phyloP scores from a whole-genome alignment of 2,888 invertebrate species.

The Monopis laevigella region DNA sequence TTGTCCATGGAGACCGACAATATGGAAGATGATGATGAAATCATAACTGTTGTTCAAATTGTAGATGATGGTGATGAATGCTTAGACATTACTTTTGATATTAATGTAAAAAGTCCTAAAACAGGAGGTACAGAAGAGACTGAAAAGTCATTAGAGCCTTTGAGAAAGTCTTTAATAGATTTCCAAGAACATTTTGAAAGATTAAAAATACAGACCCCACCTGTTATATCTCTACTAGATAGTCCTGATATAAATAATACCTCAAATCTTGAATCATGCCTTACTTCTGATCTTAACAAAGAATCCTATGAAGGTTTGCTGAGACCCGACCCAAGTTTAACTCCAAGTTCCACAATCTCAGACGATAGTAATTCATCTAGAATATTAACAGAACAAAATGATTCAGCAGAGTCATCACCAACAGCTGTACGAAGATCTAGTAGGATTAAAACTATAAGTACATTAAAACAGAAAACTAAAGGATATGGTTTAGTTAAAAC shows the following conservation, averaged over 20 bases:
- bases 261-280: not conserved
- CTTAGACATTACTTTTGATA: constrained; percentile 46
- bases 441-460: constrained; percentile 79
- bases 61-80: constrained; percentile 45
- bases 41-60: constrained; percentile 60
- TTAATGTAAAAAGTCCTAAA: constrained; percentile 46
- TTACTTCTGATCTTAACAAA: not conserved
- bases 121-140: constrained; percentile 18
- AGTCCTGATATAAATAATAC: not conserved
- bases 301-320: constrained; percentile 18
- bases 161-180: constrained; percentile 27
- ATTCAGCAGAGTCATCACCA: constrained; percentile 58
- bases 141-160: constrained; percentile 14
- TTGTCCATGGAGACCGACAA: no score
- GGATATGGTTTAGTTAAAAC: constrained; percentile 73
- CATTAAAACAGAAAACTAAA: constrained; percentile 72
- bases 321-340: constrained; percentile 53
- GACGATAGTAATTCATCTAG: constrained; percentile 59
- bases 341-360: constrained; percentile 53
- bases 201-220: constrained; percentile 25
- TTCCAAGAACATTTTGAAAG: constrained; percentile 52
- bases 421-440: constrained; percentile 75
- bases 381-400: constrained; percentile 44
- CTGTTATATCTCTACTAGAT: not conserved
- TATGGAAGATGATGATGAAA: constrained; percentile 51